phyloP scores from a whole-genome alignment of 1,140 invertebrate species.

The Phocides pigmalion region DNA sequence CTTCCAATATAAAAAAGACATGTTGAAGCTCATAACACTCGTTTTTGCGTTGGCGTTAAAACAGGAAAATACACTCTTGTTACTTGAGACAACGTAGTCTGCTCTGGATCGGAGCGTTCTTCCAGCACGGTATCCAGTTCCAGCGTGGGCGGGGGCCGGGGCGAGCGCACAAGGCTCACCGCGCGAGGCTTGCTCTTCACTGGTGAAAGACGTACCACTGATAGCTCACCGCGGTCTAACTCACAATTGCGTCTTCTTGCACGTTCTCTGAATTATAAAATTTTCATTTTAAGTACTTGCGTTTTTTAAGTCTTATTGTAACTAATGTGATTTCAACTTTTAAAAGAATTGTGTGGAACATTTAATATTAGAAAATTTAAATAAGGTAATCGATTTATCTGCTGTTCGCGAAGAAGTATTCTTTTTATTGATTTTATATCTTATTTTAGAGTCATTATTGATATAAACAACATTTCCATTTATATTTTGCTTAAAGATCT shows the following conservation, averaged over 20 bases:
- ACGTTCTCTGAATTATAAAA: constrained; percentile 84
- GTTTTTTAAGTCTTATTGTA: too few relatives aligned
- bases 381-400: too few relatives aligned
- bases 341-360: too few relatives aligned
- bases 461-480: too few relatives aligned
- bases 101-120: constrained; percentile 90
- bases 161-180: constrained; percentile 87
- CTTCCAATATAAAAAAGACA: too few relatives aligned
- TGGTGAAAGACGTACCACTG: constrained; percentile 90
- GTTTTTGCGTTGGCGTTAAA: background rate
- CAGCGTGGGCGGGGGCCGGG: constrained; percentile 87
- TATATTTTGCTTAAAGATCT: too few relatives aligned
- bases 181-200: constrained; percentile 85
- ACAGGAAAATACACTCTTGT: constrained; percentile 2
- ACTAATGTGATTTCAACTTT: too few relatives aligned
- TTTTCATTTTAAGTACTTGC: too few relatives aligned
- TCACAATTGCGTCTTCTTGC: constrained; percentile 91
- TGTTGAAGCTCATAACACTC: background rate
- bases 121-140: constrained; percentile 93
- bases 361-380: too few relatives aligned
- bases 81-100: constrained; percentile 82
- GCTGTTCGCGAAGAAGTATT: too few relatives aligned
- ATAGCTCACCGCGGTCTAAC: constrained; percentile 90
- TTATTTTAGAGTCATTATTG: too few relatives aligned
- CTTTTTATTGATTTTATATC: too few relatives aligned